Conservation (phyloP, 30 jellyfish, hydroid and myxozoan genomes). For the Hydractinia symbiolongicarpus region DNA sequence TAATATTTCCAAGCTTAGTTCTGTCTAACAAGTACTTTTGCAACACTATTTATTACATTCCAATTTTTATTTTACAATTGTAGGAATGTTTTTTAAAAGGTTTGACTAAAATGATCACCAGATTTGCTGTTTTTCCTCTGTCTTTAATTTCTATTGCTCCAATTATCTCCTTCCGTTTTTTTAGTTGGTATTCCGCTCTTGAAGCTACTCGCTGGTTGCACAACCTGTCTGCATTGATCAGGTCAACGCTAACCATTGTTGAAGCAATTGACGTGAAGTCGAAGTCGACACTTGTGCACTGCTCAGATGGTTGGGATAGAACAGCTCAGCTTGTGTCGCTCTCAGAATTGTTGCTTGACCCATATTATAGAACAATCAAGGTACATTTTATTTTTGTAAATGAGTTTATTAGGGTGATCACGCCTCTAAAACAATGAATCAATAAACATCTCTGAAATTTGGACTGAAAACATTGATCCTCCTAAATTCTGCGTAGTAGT, state of each 20-base stretch:
- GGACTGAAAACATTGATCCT: too few relatives aligned
- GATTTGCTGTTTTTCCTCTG: too few relatives aligned
- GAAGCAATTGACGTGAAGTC: slow-evolving; percentile 56
- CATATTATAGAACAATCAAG: slow-evolving; percentile 79
- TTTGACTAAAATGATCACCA: too few relatives aligned
- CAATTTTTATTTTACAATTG: too few relatives aligned
- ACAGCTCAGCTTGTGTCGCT: slow-evolving; percentile 82
- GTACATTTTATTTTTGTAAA: slow-evolving; percentile 23
- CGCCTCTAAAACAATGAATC: not conserved
- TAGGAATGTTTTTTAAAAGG: too few relatives aligned
- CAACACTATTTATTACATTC: too few relatives aligned
- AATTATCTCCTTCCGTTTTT: not conserved
- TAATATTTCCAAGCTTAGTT: too few relatives aligned
- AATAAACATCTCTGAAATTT: too few relatives aligned
- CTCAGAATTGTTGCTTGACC: slow-evolving; percentile 79
- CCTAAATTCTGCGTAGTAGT: too few relatives aligned
- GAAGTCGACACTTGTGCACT: slow-evolving; percentile 76
- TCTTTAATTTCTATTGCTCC: too few relatives aligned
- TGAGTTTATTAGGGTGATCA: not conserved
- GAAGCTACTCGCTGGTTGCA: slow-evolving; percentile 90
- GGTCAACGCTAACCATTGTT: slow-evolving; percentile 56
- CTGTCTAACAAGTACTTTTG: too few relatives aligned
- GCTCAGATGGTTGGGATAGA: slow-evolving; percentile 99
- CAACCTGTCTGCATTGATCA: slow-evolving; percentile 52
- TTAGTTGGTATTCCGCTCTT: slow-evolving; percentile 79